These are phyloP conservation scores for Lates japonicus DNA, from an alignment of 2,797 vertebrate genomes.

Conservation along the genomic window DNA sequence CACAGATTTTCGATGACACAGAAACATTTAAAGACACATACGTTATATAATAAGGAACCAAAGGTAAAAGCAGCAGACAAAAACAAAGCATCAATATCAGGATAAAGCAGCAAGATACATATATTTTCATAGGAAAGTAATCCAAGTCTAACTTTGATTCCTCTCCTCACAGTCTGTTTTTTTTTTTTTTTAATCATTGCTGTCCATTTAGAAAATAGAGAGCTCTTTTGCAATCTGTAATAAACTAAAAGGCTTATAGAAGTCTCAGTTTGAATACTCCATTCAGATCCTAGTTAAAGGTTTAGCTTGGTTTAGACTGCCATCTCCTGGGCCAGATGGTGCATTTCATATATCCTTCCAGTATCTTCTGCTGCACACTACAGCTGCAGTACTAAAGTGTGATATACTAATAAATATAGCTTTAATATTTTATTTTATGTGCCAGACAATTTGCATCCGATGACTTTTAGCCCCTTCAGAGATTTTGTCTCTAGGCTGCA, in stretches of 20 bases:
- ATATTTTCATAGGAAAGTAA: not conserved
- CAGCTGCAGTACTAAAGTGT: conserved; percentile 23
- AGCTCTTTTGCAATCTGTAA: not conserved
- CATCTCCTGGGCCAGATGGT: conserved; percentile 62
- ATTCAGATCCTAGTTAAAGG: not conserved
- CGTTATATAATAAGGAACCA: not conserved
- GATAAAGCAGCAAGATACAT: not conserved
- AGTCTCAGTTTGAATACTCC: not conserved
- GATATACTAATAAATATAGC: conserved; percentile 42
- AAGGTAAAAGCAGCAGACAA: not conserved
- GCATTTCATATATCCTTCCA: not conserved
- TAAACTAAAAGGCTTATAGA: not conserved
- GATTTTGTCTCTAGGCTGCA: not conserved
- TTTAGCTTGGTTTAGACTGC: conserved; percentile 44
- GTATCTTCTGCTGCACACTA: not conserved
- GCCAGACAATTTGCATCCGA: not conserved
- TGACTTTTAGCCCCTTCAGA: conserved; percentile 31
- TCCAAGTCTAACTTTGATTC: not conserved
- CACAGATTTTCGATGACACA: not conserved
- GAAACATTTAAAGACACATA: not conserved
- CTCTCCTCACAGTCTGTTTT: not conserved
- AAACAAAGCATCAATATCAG: not conserved
- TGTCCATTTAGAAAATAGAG: not conserved
- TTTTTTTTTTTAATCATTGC: not conserved
- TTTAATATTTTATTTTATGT: conserved; percentile 28